phyloP scores from a whole-genome alignment of 2,797 vertebrate genomes.

The Iguana delicatissima region DNA sequence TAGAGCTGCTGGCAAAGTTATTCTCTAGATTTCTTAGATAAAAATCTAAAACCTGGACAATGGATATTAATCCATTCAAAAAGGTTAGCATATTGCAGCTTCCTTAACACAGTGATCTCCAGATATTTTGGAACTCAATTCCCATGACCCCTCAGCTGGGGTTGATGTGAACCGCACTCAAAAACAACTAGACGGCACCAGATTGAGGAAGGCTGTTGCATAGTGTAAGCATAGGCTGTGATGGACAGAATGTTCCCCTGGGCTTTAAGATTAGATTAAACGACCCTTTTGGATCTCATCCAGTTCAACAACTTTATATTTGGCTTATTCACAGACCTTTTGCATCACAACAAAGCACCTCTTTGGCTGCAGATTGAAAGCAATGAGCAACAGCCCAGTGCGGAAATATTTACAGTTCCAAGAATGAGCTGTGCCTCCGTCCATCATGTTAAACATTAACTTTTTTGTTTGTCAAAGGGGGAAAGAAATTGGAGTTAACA shows the following conservation, averaged over 20 bases:
- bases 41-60: not conserved
- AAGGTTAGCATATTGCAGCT: not conserved
- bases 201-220: not conserved
- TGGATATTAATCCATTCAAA: not conserved
- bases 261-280: not conserved
- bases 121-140: not conserved
- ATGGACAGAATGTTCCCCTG: constrained; percentile 27
- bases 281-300: not conserved
- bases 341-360: constrained; percentile 1
- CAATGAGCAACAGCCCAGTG: not conserved
- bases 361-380: not conserved
- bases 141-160: not conserved
- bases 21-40: not conserved
- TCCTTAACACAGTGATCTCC: not conserved
- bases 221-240: too few species aligned
- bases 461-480: constrained; percentile 34
- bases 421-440: constrained; percentile 48
- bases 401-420: constrained; percentile 40
- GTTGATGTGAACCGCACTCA: not conserved
- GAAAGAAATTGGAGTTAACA: constrained; percentile 26
- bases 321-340: constrained; percentile 6
- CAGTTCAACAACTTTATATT: not conserved
- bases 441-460: constrained; percentile 67
- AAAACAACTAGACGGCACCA: not conserved
- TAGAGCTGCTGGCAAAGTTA: not conserved